These are phyloP conservation scores for Jaculus jaculus DNA, from an alignment of 2,113 vertebrate genomes.

Conservation along the genomic window DNA sequence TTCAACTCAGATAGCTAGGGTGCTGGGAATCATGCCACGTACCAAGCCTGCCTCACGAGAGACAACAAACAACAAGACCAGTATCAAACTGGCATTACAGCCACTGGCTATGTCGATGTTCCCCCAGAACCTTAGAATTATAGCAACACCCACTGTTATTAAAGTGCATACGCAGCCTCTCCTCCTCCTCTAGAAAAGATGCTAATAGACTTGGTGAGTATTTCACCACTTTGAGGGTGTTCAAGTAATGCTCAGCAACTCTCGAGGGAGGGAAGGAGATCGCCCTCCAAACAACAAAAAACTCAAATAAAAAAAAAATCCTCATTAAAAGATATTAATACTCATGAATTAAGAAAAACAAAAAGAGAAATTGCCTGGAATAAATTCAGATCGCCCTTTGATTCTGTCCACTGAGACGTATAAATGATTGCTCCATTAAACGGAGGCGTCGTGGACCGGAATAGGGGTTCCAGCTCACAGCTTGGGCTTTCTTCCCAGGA, in stretches of 20 bases:
- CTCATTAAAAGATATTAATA: constrained; percentile 73
- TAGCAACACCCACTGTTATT: background rate
- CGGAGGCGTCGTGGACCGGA: background rate
- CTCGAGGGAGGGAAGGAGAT: background rate
- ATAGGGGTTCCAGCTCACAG: background rate
- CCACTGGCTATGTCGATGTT: background rate
- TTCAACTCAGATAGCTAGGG: background rate
- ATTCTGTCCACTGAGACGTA: constrained; percentile 73
- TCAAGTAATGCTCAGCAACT: background rate
- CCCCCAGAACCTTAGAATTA: background rate
- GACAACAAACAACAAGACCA: background rate
- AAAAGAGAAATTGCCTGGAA: constrained; percentile 76
- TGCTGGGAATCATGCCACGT: background rate
- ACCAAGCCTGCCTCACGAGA: background rate
- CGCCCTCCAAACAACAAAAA: background rate
- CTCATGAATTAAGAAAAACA: constrained; percentile 78
- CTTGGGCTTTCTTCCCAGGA: background rate
- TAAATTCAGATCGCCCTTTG: constrained; percentile 68
- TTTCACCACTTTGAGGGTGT: background rate
- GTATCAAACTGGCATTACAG: background rate
- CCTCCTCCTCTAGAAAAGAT: constrained; percentile 19
- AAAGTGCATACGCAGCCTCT: background rate
- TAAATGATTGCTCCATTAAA: background rate
- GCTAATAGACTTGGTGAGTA: background rate
- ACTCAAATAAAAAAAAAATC: constrained; percentile 57